phyloP scores from a whole-genome alignment of 2,888 invertebrate species.

The Tanypteryx hageni region DNA sequence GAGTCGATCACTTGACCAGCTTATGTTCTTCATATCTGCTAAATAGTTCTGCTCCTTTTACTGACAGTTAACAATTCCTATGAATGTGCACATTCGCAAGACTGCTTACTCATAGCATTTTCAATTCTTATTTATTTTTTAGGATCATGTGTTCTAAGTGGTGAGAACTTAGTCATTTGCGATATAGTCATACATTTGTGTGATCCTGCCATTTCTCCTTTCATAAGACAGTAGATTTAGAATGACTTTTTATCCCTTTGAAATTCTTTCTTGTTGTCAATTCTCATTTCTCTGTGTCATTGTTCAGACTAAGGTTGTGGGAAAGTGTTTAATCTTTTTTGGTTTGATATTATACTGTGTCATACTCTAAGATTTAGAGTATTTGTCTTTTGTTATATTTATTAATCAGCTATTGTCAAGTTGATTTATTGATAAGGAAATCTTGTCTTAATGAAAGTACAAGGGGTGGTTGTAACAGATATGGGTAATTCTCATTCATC shows the following conservation, averaged over 20 bases:
- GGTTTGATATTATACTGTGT: constrained; percentile 62
- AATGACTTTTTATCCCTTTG: constrained; percentile 11
- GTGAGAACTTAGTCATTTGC: constrained; percentile 61
- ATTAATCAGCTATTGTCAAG: constrained; percentile 62
- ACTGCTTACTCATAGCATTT: constrained; percentile 64
- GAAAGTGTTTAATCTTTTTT: constrained; percentile 44
- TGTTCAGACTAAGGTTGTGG: constrained; percentile 56
- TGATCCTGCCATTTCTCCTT: constrained; percentile 10
- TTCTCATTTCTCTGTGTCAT: constrained; percentile 51
- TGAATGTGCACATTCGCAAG: constrained; percentile 55
- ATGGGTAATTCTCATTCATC: constrained; percentile 63
- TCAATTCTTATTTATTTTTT: constrained; percentile 57
- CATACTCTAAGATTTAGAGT: constrained; percentile 59
- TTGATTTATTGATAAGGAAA: constrained; percentile 60
- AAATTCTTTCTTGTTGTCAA: constrained; percentile 40
- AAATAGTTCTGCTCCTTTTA: constrained; percentile 39
- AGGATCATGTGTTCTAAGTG: constrained; percentile 44
- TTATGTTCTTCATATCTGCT: constrained; percentile 58
- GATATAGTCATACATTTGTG: constrained; percentile 48
- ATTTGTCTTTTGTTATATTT: constrained; percentile 55
- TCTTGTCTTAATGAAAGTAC: constrained; percentile 56
- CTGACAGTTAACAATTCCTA: constrained; percentile 60
- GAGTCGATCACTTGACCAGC: constrained; percentile 50
- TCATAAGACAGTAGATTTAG: constrained; percentile 2
- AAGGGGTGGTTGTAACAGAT: constrained; percentile 59